Base-by-base conservation (phyloP, 2,888 invertebrate species). In the Drosophila merina region DNA sequence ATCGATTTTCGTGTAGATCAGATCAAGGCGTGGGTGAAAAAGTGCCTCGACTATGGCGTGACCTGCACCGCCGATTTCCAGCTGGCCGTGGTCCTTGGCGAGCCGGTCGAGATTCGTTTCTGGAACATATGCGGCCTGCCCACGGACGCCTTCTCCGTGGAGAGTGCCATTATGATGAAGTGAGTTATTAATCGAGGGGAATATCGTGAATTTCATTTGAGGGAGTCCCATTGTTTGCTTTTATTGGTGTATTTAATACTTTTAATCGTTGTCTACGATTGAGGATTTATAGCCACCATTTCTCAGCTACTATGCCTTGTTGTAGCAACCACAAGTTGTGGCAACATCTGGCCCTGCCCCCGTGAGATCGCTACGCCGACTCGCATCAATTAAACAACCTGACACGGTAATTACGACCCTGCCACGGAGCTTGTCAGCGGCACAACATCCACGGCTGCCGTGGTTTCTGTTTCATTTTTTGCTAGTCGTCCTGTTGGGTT, bases 61-160 rank as follows among this genome's bases (percentile, higher is more conserved):
- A 94, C 96, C 2, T 97, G 97, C 88, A 95, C 86, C 36, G 64
- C 88, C 3, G 88, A 96, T 88, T 98, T 96, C 91, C 95, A 95
- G 74, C 91, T 99, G 70, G 95, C 95, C 54, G 94, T 93, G 50
- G 94, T 96, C 4, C 93, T 99, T 10, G 98, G 98, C 0, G 96
- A 98, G 81, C 95, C 97, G 0, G 97, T 98, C 10, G 94, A 95
- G 73, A 96, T 98, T 59, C 94, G 97, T 86, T 95, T 96, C 70
- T 98, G 98, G 98, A 97, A 96, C 89, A 97, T 98, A 72, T 96
- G 95, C 79, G 98, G 98, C 0, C 91, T 98, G 64, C 98, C 98
- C 0, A 95, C 95, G 0, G 98, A 98, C 89, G 94, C 95, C 64
- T 98, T 97, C 92, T 97, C 97, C 67, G 93, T 97, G 40, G 97